Evolutionary conservation across 2,888 invertebrate species (phyloP).

Genomic region (Tenodera sinensis): DNA sequence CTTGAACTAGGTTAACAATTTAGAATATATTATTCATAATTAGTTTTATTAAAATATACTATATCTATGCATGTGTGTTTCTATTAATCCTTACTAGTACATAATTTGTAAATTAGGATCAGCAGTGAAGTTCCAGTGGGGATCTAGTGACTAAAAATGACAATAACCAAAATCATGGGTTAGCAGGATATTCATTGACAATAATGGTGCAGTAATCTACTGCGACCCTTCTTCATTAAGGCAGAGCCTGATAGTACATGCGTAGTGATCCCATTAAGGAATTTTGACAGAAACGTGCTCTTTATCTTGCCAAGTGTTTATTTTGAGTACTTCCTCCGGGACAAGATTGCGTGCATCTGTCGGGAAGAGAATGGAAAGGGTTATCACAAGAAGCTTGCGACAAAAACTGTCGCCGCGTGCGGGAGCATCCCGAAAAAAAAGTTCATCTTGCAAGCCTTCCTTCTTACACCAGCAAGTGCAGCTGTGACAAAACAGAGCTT

Average conservation of each 20-base stretch:
- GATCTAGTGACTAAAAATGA: too few relatives aligned
- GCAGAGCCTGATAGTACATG: background rate
- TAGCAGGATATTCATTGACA: background rate
- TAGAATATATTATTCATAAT: too few relatives aligned
- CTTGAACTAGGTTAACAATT: too few relatives aligned
- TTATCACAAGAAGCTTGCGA: background rate
- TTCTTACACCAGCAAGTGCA: background rate
- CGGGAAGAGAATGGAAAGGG: background rate
- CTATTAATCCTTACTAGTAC: too few relatives aligned
- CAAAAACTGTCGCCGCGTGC: background rate
- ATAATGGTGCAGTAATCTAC: background rate
- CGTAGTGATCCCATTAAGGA: background rate
- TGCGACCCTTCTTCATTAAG: background rate
- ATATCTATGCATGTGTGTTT: too few relatives aligned
- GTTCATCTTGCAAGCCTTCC: background rate
- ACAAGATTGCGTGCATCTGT: conserved; percentile 6
- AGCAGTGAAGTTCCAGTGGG: too few relatives aligned
- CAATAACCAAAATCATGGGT: background rate
- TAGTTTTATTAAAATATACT: too few relatives aligned
- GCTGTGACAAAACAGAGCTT: background rate
- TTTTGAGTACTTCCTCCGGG: conserved; percentile 7
- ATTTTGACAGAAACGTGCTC: conserved; percentile 1
- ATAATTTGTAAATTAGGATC: too few relatives aligned
- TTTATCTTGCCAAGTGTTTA: conserved; percentile 12
- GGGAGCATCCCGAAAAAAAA: background rate